Evolutionary conservation across 92 coral and sea anemone genomes (phyloP), one percentile per base, ranked within the genome.

Genomic region (Montipora capitata): DNA sequence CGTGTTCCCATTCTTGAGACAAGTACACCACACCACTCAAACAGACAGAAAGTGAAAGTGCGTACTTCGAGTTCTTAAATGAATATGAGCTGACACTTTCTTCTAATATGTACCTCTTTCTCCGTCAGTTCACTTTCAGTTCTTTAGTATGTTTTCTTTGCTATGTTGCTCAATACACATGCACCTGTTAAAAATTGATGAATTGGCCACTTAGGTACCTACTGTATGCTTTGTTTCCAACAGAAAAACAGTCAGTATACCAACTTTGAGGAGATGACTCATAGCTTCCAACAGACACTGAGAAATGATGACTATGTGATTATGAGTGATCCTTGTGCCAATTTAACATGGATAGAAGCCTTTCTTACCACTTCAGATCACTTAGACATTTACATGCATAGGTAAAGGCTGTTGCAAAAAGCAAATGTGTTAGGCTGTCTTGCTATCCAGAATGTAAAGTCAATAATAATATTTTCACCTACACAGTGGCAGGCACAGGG

Each of bases 261-360:
- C 52, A 96, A 97, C 89, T 97, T 97, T 68, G 96, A 97, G 72
- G 99, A 97, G 90, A 97, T 97, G 99, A 94, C 96, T 7, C 92
- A 79, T 81, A 94, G 98, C 54, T 97, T 90, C 56, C 91, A 97
- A 79, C 80, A 94, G 54, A 97, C 99, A 10, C 88, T 97, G 12
- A 92, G 98, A 41, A 93, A 97, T 68, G 98, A 97, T 73, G 99
- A 97, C 83, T 94, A 77, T 45, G 98, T 97, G 66, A 97, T 97
- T 6, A 97, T 97, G 99, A 87, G 91, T 77, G 99, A 97, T 72
- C 98, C 99, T 40, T 96, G 98, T 63, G 85, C 98, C 4, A 97
- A 94, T 59, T 93, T 94, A 58, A 96, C 96, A 2, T 97, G 99
- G 99, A 88, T 97, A 48, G 99, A 97, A 78, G 93, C 99, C 15